A percentile compares a stretch with the other conserved stretches of the same genome.
phyloP scores from a whole-genome alignment of 2,888 invertebrate genomes.

The Cistogaster globosa region DNA sequence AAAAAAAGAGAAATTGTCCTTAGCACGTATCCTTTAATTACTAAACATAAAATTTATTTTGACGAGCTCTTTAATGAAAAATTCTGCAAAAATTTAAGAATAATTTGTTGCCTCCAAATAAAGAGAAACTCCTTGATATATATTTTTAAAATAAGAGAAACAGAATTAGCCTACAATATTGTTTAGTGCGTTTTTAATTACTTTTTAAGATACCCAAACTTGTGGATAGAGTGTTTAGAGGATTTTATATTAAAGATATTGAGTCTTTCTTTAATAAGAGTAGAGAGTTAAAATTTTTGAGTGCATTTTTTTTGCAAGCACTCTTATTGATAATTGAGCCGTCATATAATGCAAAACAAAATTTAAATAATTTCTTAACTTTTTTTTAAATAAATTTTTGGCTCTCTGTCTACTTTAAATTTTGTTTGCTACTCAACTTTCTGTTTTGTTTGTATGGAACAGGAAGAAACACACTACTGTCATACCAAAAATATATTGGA shows the following conservation, averaged over 20 bases:
- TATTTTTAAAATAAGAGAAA: no score
- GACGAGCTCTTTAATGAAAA: not conserved
- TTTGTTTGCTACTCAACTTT: not conserved
- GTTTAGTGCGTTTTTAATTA: constrained; percentile 27
- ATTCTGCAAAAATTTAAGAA: not conserved
- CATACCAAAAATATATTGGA: constrained; percentile 12
- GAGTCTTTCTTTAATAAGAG: constrained; percentile 5
- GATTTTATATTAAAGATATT: constrained; percentile 15
- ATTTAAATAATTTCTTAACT: constrained; percentile 14
- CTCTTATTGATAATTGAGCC: constrained; percentile 35
- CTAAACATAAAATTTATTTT: not conserved
- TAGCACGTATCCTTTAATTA: not conserved
- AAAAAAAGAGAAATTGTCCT: constrained; percentile 5
- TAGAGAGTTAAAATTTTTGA: constrained; percentile 7
- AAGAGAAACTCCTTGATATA: not conserved
- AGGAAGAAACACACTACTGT: constrained; percentile 31
- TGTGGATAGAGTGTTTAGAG: not conserved
- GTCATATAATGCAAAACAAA: constrained; percentile 25
- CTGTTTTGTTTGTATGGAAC: constrained; percentile 25
- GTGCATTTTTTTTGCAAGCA: constrained; percentile 42
- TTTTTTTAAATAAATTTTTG: not conserved
- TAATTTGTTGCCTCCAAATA: not conserved
- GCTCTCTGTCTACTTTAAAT: not conserved
- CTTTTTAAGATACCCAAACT: not conserved
- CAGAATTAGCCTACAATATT: constrained; percentile 17